A percentile compares a stretch with the other conserved stretches of the same genome.
These are phyloP conservation scores for Drosophila grimshawi DNA, from an alignment of 1,140 invertebrate genomes.

Conservation along the genomic window DNA sequence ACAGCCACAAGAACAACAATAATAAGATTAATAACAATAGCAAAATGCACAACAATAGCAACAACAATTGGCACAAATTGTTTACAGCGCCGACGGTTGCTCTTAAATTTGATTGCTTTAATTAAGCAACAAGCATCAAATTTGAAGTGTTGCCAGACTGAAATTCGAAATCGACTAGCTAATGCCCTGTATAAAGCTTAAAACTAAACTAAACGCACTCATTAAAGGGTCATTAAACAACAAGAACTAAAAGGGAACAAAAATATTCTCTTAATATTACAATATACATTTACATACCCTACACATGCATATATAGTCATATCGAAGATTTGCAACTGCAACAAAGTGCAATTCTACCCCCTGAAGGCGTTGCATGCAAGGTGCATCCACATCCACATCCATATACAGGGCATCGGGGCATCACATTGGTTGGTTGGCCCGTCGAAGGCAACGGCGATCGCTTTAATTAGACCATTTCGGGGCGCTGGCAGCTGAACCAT, in stretches of 20 bases:
- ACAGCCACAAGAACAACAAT: constrained; percentile 14
- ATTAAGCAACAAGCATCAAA: constrained; percentile 59
- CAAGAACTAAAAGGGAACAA: not conserved
- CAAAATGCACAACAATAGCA: constrained; percentile 45
- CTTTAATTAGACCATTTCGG: constrained; percentile 77
- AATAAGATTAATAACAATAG: constrained; percentile 36
- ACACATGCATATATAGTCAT: too few species aligned
- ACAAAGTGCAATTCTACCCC: not conserved
- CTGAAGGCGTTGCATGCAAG: too few species aligned
- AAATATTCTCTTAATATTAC: not conserved
- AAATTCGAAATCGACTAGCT: not conserved
- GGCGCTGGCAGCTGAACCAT: constrained; percentile 31
- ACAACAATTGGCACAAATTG: constrained; percentile 69
- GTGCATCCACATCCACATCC: not conserved
- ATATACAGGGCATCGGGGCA: constrained; percentile 16
- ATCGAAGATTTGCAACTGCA: too few species aligned
- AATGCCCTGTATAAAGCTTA: constrained; percentile 16
- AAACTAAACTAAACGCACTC: constrained; percentile 20
- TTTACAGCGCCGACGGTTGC: constrained; percentile 48
- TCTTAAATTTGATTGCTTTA: constrained; percentile 72
- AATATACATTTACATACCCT: not conserved
- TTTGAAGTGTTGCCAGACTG: not conserved
- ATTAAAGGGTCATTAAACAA: too few species aligned
- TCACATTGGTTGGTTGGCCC: constrained; percentile 37
- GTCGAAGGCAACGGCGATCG: constrained; percentile 37